Conservation (phyloP, 2,888 invertebrate species). For the Leucoma salicis region DNA sequence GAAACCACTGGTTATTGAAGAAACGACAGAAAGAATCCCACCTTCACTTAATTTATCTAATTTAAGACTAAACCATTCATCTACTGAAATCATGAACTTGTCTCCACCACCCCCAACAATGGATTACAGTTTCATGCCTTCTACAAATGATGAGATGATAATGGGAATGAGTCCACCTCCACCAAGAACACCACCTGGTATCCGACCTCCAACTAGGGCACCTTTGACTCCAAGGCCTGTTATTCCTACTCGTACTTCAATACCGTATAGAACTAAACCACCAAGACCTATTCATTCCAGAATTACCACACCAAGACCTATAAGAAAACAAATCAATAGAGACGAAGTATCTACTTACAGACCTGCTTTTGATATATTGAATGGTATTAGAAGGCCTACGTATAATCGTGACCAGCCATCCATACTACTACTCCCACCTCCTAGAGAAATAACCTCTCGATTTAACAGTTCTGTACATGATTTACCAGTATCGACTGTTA, state of each 20-base stretch:
- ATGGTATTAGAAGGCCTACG: slow-evolving; percentile 62
- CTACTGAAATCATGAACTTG: slow-evolving; percentile 72
- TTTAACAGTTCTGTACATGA: slow-evolving; percentile 42
- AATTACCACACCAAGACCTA: slow-evolving; percentile 53
- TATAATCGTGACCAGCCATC: slow-evolving; percentile 66
- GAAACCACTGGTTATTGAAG: slow-evolving; percentile 68
- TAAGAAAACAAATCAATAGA: slow-evolving; percentile 56
- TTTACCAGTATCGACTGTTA: slow-evolving; percentile 37
- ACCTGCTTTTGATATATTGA: slow-evolving; percentile 63
- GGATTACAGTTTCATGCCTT: slow-evolving; percentile 68
- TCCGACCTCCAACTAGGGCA: slow-evolving; percentile 50
- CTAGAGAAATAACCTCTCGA: slow-evolving; percentile 51
- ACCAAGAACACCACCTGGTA: slow-evolving; percentile 52
- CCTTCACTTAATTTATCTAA: slow-evolving; percentile 59
- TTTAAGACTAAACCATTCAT: slow-evolving; percentile 53
- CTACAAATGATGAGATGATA: slow-evolving; percentile 74
- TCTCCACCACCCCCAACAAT: slow-evolving; percentile 75
- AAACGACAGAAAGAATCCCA: slow-evolving; percentile 53
- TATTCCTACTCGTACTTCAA: slow-evolving; percentile 56
- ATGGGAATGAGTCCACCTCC: slow-evolving; percentile 82
- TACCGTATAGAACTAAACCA: slow-evolving; percentile 61
- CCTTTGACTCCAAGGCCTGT: slow-evolving; percentile 56
- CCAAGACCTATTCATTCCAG: slow-evolving; percentile 58
- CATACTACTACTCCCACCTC: slow-evolving; percentile 65
- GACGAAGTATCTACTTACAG: slow-evolving; percentile 73